These are phyloP conservation scores for Chondrosia reniformis DNA, from an alignment of 37 sponge, comb jelly and placozoan species.

Conservation along the genomic window DNA sequence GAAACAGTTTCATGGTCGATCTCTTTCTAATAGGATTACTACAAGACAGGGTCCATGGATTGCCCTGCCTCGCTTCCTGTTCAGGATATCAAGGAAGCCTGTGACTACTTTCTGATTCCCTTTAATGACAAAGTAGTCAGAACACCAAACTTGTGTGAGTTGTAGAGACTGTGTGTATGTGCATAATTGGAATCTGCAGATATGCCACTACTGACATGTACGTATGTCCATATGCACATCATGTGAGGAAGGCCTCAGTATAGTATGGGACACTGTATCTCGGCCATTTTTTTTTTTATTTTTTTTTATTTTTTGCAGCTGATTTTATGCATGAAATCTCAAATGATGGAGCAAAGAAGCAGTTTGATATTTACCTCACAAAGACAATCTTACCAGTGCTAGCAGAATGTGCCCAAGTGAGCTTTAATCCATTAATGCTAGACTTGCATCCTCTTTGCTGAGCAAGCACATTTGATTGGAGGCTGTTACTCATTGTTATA, in stretches of 20 bases:
- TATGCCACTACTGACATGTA: neutral
- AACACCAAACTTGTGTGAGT: slow-evolving; percentile 76
- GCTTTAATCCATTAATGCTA: too few relatives aligned
- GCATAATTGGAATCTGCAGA: neutral
- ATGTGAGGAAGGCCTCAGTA: neutral
- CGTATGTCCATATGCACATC: neutral
- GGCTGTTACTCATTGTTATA: neutral
- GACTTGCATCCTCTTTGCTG: too few relatives aligned
- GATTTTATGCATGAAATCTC: slow-evolving; percentile 93
- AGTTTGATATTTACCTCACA: slow-evolving; percentile 77
- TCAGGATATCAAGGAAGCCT: slow-evolving; percentile 82
- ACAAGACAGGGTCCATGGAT: slow-evolving; percentile 57
- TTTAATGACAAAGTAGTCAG: slow-evolving; percentile 78
- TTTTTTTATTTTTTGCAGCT: slow-evolving; percentile 25
- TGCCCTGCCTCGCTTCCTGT: slow-evolving; percentile 78
- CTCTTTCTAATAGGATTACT: slow-evolving; percentile 61
- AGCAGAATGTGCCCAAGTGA: slow-evolving; percentile 74
- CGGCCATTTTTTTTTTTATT: too few relatives aligned
- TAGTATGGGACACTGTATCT: too few relatives aligned
- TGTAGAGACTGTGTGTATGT: neutral
- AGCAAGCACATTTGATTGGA: too few relatives aligned
- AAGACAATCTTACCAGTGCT: slow-evolving; percentile 63
- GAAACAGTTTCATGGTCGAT: too few relatives aligned
- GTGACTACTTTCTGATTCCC: slow-evolving; percentile 95
- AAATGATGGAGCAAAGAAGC: slow-evolving; percentile 85